Base-by-base conservation (phyloP, 2,797 vertebrate species). In the Philypnodon macrostomus region DNA sequence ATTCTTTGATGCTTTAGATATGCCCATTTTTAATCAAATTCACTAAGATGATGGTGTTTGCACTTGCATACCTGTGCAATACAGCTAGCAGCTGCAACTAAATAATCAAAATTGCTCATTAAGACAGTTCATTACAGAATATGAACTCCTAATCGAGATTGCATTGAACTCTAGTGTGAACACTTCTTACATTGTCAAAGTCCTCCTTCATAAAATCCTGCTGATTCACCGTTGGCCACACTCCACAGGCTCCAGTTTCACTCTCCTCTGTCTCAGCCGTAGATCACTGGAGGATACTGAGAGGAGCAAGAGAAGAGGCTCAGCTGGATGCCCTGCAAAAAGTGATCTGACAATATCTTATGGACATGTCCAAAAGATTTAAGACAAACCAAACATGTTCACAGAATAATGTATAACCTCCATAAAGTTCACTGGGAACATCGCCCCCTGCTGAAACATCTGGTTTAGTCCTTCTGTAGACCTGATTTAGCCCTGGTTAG, bases 391-490 rank as follows among this genome's bases (percentile, higher is more conserved):
- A 68, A 54, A 33, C 41, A 15, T 59, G 53, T 68, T 39, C 38
- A 40, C 33, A 50, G 58, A 55, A 74, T 40, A 47, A 51, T 31
- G 63, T 46, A 49, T 12, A 29, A 36, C 53, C 19, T 53, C 26
- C 21, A 37, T 50, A 53, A 68, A 65, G 39, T 53, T 58, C 58
- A 60, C 35, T 27, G 11, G 29, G 33, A 58, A 54, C 46, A 23
- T 39, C 40, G 18, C 40, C 11, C 51, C 21, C 46, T 55, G n/a
- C n/a, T n/a, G n/a, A n/a, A n/a, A n/a, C n/a, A n/a, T n/a, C n/a
- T n/a, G n/a, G n/a, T n/a, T n/a, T n/a, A n/a, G n/a, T n/a, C n/a
- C n/a, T n/a, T n/a, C n/a, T n/a, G n/a, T n/a, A n/a, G n/a, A n/a
- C n/a, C n/a, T n/a, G n/a, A n/a, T n/a, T n/a, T n/a, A n/a, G n/a